Evolutionary conservation across 2,113 vertebrate genomes (phyloP).

Genomic region (Strix aluco): DNA sequence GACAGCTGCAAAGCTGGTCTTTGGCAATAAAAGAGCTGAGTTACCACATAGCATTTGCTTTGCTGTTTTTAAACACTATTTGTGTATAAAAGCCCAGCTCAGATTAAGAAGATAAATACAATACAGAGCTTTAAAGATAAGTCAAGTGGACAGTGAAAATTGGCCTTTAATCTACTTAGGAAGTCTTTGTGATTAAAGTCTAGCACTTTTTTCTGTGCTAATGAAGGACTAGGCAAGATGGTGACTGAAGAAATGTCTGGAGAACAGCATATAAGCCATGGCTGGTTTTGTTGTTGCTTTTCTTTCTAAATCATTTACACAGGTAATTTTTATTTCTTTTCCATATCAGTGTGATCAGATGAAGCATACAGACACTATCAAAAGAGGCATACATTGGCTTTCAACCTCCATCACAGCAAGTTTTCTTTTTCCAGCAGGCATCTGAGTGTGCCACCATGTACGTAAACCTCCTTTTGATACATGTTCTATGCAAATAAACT

Average conservation of each 20-base stretch:
- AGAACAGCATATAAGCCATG: neutral
- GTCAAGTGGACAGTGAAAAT: constrained; percentile 33
- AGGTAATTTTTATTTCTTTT: neutral
- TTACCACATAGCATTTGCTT: neutral
- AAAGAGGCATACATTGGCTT: neutral
- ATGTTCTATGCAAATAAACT: constrained; percentile 36
- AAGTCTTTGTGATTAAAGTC: constrained; percentile 17
- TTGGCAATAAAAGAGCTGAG: neutral
- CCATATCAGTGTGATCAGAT: neutral
- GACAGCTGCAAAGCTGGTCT: neutral
- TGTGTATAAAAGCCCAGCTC: neutral
- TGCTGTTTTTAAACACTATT: neutral
- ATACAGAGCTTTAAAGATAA: constrained; percentile 9
- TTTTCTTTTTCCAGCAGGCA: neutral
- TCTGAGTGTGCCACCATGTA: neutral
- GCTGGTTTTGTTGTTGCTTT: neutral
- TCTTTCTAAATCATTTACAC: neutral
- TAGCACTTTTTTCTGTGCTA: neutral
- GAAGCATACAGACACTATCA: neutral
- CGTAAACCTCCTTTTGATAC: neutral
- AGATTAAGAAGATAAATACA: constrained; percentile 27
- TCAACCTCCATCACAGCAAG: neutral
- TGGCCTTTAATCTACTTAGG: constrained; percentile 23
- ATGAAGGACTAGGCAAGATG: neutral
- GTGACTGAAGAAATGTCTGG: neutral